These are phyloP conservation scores for Leucophenga montana DNA, from an alignment of 2,888 invertebrate species.

Conservation along the genomic window DNA sequence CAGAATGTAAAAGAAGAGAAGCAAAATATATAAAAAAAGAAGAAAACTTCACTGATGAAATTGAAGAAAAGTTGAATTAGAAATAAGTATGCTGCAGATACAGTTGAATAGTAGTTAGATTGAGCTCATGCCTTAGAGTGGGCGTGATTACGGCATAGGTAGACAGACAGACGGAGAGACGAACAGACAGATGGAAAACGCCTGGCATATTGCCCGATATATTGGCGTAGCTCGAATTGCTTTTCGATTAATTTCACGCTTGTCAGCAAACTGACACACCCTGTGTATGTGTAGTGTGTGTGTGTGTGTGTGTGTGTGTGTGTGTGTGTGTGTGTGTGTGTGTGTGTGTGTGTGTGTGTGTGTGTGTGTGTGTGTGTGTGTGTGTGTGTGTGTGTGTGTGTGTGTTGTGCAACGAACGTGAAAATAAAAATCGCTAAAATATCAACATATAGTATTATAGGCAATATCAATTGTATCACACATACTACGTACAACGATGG, in stretches of 20 bases:
- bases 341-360: neutral
- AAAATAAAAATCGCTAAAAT: conserved; percentile 2
- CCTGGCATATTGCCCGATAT: conserved; percentile 30
- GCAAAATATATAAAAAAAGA: neutral
- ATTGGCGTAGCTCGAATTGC: conserved; percentile 53
- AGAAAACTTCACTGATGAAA: neutral
- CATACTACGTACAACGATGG: conserved; percentile 3
- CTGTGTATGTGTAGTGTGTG: conserved; percentile 17
- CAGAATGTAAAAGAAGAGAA: conserved; percentile 5
- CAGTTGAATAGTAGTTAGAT: too few species aligned
- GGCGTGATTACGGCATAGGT: neutral
- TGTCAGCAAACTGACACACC: conserved; percentile 63
- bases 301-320: neutral
- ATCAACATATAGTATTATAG: neutral
- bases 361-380: neutral
- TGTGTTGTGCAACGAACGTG: conserved; percentile 34
- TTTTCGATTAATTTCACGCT: conserved; percentile 67
- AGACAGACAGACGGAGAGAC: neutral
- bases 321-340: neutral
- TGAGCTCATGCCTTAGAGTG: too few species aligned
- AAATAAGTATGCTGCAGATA: too few species aligned
- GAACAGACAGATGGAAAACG: neutral
- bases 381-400: neutral
- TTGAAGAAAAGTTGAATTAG: too few species aligned
- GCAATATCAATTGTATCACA: conserved; percentile 14